These are phyloP conservation scores for Callyntrura guangdongensis DNA, from an alignment of 2,888 invertebrate species.

Conservation along the genomic window DNA sequence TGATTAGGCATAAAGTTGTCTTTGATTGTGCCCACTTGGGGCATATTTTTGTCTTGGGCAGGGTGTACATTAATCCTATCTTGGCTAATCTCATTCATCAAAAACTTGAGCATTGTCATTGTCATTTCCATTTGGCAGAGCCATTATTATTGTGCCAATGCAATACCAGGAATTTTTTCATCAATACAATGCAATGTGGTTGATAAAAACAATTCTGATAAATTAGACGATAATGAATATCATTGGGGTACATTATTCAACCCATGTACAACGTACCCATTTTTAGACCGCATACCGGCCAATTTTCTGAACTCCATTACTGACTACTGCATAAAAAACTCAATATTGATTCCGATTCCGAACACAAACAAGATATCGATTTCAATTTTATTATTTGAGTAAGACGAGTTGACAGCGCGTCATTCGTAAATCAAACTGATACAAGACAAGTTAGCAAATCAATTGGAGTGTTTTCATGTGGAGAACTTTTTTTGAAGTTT, in stretches of 20 bases:
- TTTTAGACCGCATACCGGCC: too few species aligned
- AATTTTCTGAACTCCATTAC: too few species aligned
- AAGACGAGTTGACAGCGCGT: background rate
- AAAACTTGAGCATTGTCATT: slow-evolving; percentile 29
- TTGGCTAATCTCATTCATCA: slow-evolving; percentile 20
- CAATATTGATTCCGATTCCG: background rate
- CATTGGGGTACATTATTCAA: too few species aligned
- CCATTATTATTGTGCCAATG: background rate
- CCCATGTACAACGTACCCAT: too few species aligned
- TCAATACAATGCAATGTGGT: background rate
- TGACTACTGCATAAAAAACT: too few species aligned
- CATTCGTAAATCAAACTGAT: slow-evolving; percentile 5
- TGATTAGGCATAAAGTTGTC: background rate
- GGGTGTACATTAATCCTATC: too few species aligned
- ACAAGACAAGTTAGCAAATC: background rate
- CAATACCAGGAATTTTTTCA: too few species aligned
- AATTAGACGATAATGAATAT: slow-evolving; percentile 12
- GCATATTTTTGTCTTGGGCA: background rate
- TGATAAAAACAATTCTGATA: slow-evolving; percentile 36
- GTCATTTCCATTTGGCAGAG: too few species aligned
- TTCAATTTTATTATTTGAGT: background rate
- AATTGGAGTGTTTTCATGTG: background rate
- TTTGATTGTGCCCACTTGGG: background rate
- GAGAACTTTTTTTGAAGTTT: background rate
- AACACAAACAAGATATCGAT: background rate